Percentiles rank a stretch among this genome's conserved stretches.
These are phyloP conservation scores for Etheostoma cragini DNA, from an alignment of 2,113 vertebrate species.

Conservation along the genomic window DNA sequence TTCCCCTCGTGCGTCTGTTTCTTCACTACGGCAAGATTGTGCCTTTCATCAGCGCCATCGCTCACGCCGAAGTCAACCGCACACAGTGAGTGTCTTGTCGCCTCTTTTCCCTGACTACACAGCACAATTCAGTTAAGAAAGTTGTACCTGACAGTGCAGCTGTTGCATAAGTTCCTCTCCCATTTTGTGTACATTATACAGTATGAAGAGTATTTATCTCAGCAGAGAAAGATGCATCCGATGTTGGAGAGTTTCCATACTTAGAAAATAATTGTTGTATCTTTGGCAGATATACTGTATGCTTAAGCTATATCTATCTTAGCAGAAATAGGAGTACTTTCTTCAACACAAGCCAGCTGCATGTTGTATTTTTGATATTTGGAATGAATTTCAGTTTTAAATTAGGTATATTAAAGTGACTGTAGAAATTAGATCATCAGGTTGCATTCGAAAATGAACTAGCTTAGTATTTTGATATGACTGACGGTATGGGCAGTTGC, in stretches of 20 bases:
- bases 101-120: neutral
- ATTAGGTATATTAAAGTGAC: slow-evolving; percentile 7
- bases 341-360: neutral
- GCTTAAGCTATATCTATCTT: neutral
- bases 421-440: slow-evolving; percentile 8
- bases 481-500: neutral
- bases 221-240: neutral
- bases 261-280: neutral
- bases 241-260: neutral
- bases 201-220: too few species aligned
- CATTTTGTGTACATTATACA: neutral
- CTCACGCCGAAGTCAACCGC: slow-evolving; percentile 94
- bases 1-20: slow-evolving; percentile 95
- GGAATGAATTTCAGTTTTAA: neutral
- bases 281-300: neutral
- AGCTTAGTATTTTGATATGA: slow-evolving; percentile 7
- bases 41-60: slow-evolving; percentile 97
- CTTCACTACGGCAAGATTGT: slow-evolving; percentile 95
- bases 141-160: neutral
- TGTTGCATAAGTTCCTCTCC: neutral
- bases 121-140: too few species aligned
- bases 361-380: neutral
- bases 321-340: neutral
- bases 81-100: slow-evolving; percentile 91
- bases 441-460: neutral